These are phyloP conservation scores for Drosophila maculinotata DNA, from an alignment of 2,888 invertebrate species.

Conservation along the genomic window DNA sequence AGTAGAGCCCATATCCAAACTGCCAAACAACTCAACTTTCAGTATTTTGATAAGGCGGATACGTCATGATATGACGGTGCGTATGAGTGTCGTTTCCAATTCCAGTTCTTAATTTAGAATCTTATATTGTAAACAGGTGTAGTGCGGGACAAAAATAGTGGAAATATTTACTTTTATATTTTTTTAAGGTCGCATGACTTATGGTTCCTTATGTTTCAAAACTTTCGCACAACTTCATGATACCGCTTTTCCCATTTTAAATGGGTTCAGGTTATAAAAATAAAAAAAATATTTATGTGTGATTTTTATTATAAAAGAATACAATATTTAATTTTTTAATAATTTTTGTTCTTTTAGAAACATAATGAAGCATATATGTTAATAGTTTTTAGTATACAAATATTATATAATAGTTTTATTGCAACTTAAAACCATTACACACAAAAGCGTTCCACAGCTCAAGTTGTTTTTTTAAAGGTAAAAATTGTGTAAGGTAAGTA, in stretches of 20 bases:
- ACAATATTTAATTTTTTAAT: too few species aligned
- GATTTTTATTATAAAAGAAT: too few species aligned
- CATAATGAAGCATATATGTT: too few species aligned
- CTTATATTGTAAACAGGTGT: conserved; percentile 2
- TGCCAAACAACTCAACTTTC: not conserved
- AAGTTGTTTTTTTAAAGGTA: conserved; percentile 3
- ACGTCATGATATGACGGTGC: not conserved
- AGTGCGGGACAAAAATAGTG: not conserved
- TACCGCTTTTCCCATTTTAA: too few species aligned
- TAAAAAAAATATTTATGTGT: too few species aligned
- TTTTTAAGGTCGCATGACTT: too few species aligned
- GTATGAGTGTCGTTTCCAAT: not conserved
- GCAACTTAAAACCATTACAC: not conserved
- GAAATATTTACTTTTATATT: not conserved
- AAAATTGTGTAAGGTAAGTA: conserved; percentile 25
- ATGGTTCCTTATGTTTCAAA: too few species aligned
- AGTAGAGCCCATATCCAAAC: not conserved
- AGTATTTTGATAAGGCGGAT: not conserved
- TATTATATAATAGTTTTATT: not conserved
- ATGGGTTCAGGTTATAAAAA: too few species aligned
- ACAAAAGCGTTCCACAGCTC: not conserved
- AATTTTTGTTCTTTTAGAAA: too few species aligned
- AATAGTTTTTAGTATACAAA: not conserved
- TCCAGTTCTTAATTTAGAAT: conserved; percentile 1
- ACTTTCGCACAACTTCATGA: too few species aligned